phyloP scores from a whole-genome alignment of 1,140 invertebrate species.

The Marisa cornuarietis region DNA sequence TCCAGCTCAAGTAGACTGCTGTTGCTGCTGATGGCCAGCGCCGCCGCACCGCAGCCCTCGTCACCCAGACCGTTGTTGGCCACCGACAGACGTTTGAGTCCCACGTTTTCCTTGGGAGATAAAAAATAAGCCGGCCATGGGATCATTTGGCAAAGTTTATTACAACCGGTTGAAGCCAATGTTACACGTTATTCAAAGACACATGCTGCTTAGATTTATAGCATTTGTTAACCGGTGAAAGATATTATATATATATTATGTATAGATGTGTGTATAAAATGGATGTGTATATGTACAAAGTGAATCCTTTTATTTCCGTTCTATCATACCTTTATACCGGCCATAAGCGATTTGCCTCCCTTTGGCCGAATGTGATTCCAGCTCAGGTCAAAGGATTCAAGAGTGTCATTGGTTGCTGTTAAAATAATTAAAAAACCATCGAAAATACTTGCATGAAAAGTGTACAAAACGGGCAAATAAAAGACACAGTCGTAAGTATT shows the following conservation, averaged over 20 bases:
- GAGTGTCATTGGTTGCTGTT: conserved; percentile 30
- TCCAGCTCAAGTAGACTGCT: conserved; percentile 45
- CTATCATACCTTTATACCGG: conserved; percentile 36
- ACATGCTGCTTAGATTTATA: neutral
- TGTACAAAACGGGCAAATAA: too few species aligned
- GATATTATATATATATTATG: neutral
- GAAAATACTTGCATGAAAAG: too few species aligned
- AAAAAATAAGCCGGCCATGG: too few species aligned
- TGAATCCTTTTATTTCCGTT: neutral
- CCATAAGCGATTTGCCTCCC: conserved; percentile 33
- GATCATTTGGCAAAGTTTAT: too few species aligned
- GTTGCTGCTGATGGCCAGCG: conserved; percentile 40
- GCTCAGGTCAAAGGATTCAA: conserved; percentile 38
- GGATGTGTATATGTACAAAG: neutral
- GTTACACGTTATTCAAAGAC: neutral
- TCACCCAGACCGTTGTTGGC: conserved; percentile 52
- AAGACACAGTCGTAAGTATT: too few species aligned
- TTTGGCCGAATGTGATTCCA: conserved; percentile 44
- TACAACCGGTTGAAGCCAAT: neutral
- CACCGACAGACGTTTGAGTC: conserved; percentile 37
- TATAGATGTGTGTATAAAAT: neutral
- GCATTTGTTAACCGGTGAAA: neutral
- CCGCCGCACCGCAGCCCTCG: conserved; percentile 36
- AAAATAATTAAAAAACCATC: neutral
- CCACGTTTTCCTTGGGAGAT: conserved; percentile 41